These are phyloP conservation scores for human DNA, from an alignment of 2,113 vertebrate genomes.

Conservation along the genomic window GRCh38 chr2:49237001-49237500, in stretches of 20 bases:
- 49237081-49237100: not conserved
- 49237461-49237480: not conserved
- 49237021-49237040: not conserved
- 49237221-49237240: not conserved
- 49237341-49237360: not conserved
- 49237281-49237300: conserved; percentile 8
- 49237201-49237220: conserved; percentile 12
- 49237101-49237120: not conserved
- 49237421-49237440: conserved; percentile 41
- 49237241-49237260: not conserved
- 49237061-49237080: not conserved
- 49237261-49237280: not conserved
- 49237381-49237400: not conserved
- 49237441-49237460: not conserved
- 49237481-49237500: not conserved
- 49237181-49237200: not conserved
- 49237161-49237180: not conserved
- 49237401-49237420: not conserved
- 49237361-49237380: not conserved
- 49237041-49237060: not conserved
- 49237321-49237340: not conserved
- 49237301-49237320: not conserved
- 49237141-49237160: not conserved
- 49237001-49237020: not conserved
- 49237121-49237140: not conserved